Percentiles rank a stretch among this genome's conserved stretches.
Evolutionary conservation across 2,797 vertebrate genomes (phyloP).

Genomic region (Mallotus villosus): DNA sequence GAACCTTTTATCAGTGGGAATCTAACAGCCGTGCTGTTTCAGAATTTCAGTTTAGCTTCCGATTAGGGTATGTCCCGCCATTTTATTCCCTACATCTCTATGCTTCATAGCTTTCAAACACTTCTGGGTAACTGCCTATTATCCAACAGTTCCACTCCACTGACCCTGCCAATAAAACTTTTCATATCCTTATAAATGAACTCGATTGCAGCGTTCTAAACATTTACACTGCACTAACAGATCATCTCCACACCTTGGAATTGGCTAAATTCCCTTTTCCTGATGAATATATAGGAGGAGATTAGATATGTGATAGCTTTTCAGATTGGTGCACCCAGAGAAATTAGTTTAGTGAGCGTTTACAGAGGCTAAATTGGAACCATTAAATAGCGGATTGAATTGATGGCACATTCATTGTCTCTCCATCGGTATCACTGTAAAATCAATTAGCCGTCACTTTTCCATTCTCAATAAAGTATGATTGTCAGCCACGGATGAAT

Average conservation of each 20-base stretch:
- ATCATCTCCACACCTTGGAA: conserved; percentile 99
- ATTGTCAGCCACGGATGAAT: conserved; percentile 92
- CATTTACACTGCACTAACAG: conserved; percentile 99
- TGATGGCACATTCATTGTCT: conserved; percentile 99
- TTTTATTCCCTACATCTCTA: conserved; percentile 99
- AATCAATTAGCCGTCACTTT: conserved; percentile 99
- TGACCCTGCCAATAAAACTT: conserved; percentile 99
- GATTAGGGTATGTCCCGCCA: conserved; percentile 99
- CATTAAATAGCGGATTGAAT: conserved; percentile 99
- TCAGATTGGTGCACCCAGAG: conserved; percentile 99
- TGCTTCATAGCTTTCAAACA: conserved; percentile 95
- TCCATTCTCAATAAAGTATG: conserved; percentile 98
- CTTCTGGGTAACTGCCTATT: conserved; percentile 99
- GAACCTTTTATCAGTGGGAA: conserved; percentile 84
- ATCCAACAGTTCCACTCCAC: conserved; percentile 98
- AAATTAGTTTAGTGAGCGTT: conserved; percentile 99
- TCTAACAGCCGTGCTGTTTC: conserved; percentile 84
- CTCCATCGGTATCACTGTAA: conserved; percentile 99
- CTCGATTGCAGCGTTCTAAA: conserved; percentile 99
- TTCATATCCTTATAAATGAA: conserved; percentile 99
- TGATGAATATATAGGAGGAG: conserved; percentile 99
- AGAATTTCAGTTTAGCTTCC: conserved; percentile 97
- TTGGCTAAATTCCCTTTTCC: conserved; percentile 99
- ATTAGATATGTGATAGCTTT: conserved; percentile 99
- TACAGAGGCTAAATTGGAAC: conserved; percentile 99